Conservation (phyloP, 1,140 invertebrate species). For the Drosophila burlai region DNA sequence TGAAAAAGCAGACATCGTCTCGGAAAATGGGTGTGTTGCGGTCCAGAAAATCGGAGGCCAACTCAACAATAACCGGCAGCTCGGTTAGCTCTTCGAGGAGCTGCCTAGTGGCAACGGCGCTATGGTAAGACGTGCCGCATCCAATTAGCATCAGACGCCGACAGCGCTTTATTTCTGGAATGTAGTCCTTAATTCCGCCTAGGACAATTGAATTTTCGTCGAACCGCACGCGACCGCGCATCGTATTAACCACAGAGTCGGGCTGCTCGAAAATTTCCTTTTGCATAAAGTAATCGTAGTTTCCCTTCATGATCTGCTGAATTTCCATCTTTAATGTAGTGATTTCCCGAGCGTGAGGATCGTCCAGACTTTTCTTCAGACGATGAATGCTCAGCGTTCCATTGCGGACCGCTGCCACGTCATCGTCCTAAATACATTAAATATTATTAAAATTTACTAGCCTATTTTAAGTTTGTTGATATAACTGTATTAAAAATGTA, state of each 20-base stretch:
- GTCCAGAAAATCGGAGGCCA: slow-evolving; percentile 99
- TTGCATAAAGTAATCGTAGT: slow-evolving; percentile 99
- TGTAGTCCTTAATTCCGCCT: slow-evolving; percentile 93
- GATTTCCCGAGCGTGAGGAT: slow-evolving; percentile 96
- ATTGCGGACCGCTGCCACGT: slow-evolving; percentile 94
- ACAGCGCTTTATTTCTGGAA: slow-evolving; percentile 98
- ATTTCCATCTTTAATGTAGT: slow-evolving; percentile 99
- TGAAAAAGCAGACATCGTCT: slow-evolving; percentile 99
- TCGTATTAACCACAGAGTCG: slow-evolving; percentile 99
- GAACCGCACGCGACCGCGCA: slow-evolving; percentile 98
- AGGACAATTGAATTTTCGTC: slow-evolving; percentile 89
- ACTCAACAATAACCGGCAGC: slow-evolving; percentile 98
- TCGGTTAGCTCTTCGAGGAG: slow-evolving; percentile 99
- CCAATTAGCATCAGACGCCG: slow-evolving; percentile 98
- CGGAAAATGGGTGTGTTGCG: slow-evolving; percentile 99
- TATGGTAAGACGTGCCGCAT: slow-evolving; percentile 99
- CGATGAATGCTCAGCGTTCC: slow-evolving; percentile 98
- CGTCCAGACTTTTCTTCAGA: slow-evolving; percentile 91
- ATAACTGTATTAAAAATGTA: no score
- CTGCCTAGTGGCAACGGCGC: slow-evolving; percentile 98
- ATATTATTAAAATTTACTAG: not conserved
- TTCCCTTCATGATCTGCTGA: slow-evolving; percentile 99
- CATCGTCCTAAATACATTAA: slow-evolving; percentile 89
- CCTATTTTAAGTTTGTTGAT: no score
- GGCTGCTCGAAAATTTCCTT: slow-evolving; percentile 99